Base-by-base conservation (phyloP, 2,113 vertebrate species). In the Hippocampus barbouri region DNA sequence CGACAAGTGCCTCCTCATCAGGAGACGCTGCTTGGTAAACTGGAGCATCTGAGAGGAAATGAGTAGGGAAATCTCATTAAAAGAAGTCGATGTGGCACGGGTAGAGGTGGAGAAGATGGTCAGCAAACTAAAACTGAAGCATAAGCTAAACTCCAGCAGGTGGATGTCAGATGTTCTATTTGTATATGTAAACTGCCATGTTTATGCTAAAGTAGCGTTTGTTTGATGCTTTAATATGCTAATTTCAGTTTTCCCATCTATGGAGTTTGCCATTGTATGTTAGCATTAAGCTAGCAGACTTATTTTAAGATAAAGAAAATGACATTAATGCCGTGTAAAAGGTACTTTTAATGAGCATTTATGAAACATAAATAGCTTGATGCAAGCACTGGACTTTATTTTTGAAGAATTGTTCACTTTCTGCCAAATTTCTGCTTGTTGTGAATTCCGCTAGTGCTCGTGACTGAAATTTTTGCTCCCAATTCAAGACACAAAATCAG, bases 11-110 rank as follows among this genome's bases (percentile, higher is more conserved):
- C 64, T 94, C 95, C 88, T 98, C 96, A 1, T 99, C 97, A 0
- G 97, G 97, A 47, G 96, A 98, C 0, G 97, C 92, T 0, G 97
- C 95, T 88, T 98, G 93, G 79, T 98, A 99, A 57, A 93, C 71
- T 21, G 91, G 92, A 72, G 90, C 82, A 73, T 88, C 97, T 97
- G 87, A 30, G 38, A 69, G 47, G 72, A 75, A 12, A 66, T 9
- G n/a, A 27, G 43, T 3, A 20, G 27, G 23, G 30, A 12, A 59
- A 27, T 16, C 30, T 6, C 12, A 5, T 27, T 5, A 59, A 14
- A 23, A 18, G 5, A 1, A 7, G 49, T 20, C 49, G 2, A 18
- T 8, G 49, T 51, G 15, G 47, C 15, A 51, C 18, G 20, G 49
- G 47, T 18, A 49, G 16, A 51, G 49, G 7, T 51, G 49, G 8